These are phyloP conservation scores for Tribolium madens DNA, from an alignment of 1,140 invertebrate genomes.

Conservation along the genomic window DNA sequence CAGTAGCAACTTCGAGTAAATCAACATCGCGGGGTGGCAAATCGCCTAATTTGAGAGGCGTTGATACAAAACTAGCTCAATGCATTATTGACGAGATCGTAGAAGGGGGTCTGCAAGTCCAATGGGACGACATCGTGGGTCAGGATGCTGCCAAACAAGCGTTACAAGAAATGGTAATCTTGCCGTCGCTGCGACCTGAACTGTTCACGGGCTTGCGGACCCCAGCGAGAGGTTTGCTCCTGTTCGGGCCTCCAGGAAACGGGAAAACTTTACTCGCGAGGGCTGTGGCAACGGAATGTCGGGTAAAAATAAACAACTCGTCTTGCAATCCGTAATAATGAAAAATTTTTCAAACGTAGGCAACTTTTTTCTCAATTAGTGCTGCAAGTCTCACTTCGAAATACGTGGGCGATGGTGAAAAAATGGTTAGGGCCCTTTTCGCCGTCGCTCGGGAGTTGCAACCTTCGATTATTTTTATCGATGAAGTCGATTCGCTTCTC, in stretches of 20 bases:
- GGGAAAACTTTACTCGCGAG: constrained; percentile 92
- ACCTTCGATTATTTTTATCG: constrained; percentile 96
- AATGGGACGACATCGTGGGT: constrained; percentile 95
- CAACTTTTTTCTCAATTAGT: constrained; percentile 98
- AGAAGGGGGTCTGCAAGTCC: constrained; percentile 80
- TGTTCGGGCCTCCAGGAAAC: constrained; percentile 94
- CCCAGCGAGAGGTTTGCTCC: constrained; percentile 91
- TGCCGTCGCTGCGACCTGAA: constrained; percentile 94
- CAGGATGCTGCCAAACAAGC: constrained; percentile 94
- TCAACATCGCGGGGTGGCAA: constrained; percentile 39
- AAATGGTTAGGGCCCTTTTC: constrained; percentile 95
- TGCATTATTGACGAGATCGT: constrained; percentile 81
- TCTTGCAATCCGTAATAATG: too few species aligned
- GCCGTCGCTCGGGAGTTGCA: constrained; percentile 92
- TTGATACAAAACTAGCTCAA: constrained; percentile 92
- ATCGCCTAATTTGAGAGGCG: constrained; percentile 74
- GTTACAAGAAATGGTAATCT: constrained; percentile 96
- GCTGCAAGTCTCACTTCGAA: constrained; percentile 98
- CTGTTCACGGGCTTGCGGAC: constrained; percentile 91
- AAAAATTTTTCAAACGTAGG: constrained; percentile 65
- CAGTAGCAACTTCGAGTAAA: constrained; percentile 31
- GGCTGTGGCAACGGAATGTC: constrained; percentile 91
- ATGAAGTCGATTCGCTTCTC: constrained; percentile 96
- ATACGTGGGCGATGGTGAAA: constrained; percentile 97
- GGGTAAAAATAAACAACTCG: too few species aligned